Base-by-base conservation (phyloP, 2,797 vertebrate genomes). In the Sebastes nivosus region DNA sequence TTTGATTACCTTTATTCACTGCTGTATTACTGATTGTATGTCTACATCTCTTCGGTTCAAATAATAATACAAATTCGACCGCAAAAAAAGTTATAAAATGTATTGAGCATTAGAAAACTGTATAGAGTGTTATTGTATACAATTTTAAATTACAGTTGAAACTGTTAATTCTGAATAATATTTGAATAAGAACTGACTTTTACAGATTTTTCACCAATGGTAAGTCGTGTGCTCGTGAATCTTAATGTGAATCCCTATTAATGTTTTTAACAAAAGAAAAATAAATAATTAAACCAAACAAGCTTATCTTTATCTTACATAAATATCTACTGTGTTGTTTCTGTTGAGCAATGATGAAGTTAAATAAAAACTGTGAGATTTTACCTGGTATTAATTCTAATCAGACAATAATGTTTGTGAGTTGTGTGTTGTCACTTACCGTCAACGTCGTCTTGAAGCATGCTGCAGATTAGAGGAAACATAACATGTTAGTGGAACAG, bases 351-450 rank as follows among this genome's bases (percentile, higher is more conserved):
- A 6, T 11, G 4, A 57, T 63, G 4, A 64, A 27, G 12, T 46
- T 24, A 18, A 67, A 65, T 61, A 42, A 61, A 61, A 67, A 14
- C 5, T 8, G 4, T 30, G 25, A 50, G 11, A 64, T 50, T 32
- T 42, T 3, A 30, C 25, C 2, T 4, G 10, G 24, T 34, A 13
- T 46, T 25, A 67, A 74, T 42, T 32, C 20, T 6, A 14, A 60
- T 67, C 32, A 63, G 29, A 2, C 11, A 14, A 1, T 32, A 4
- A 22, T 64, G n/a, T 79, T 27, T 3, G 3, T 66, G 13, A 18
- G 6, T n/a, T 18, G 5, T 67, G 5, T 65, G 67, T n/a, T 67
- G 10, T 18, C 30, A 88, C 95, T 94, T 81, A 96, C 95, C 92
- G 4, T 95, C 90, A 27, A 14, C 38, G 13, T 42, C 38, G 5